Evolutionary conservation across 2,797 vertebrate genomes (phyloP), one percentile per base, ranked within the genome.

Genomic region (Enteromius argenteus): DNA sequence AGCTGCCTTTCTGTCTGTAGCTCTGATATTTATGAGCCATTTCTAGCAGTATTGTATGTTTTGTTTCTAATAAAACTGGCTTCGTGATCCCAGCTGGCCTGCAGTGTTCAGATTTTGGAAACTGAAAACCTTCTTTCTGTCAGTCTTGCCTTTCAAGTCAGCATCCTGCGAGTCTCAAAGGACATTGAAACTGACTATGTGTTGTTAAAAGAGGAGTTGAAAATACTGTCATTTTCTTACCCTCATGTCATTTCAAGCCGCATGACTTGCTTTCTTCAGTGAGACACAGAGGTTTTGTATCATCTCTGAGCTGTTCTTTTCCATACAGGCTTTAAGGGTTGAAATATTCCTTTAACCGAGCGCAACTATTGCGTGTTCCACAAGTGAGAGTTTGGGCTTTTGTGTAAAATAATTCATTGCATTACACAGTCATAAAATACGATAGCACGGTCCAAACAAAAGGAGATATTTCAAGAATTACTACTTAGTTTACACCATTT

Each of bases 41-140:
- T 89, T 90, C 81, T 85, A 85, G 87, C 88, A 89, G 84, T 90
- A 84, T 90, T 90, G 77, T 82, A 79, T 87, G 82, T 81, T 85
- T 80, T 86, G 49, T 91, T 91, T 91, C 87, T 87, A 91, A 91
- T 91, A 91, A 90, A 90, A 91, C 62, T 9, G 19, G 53, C 39
- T 64, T 86, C 67, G 49, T 85, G 62, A 21, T 78, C 74, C 84
- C 80, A 62, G 27, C 23, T 82, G 79, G 13, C 39, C 68, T 84
- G 53, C 58, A 51, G 46, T 83, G 30, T 73, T 80, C 64, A n/a
- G 51, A 49, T 75, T 67, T 80, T 72, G 39, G 30, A 67, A 85
- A 35, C 71, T 30, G 21, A 27, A 27, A 78, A 10, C 44, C 42
- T 44, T 80, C 30, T 49, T 73, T 72, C 42, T 73, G 8, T 42